Conservation (phyloP, 1,140 invertebrate genomes). For the Drosophila lacertosa region DNA sequence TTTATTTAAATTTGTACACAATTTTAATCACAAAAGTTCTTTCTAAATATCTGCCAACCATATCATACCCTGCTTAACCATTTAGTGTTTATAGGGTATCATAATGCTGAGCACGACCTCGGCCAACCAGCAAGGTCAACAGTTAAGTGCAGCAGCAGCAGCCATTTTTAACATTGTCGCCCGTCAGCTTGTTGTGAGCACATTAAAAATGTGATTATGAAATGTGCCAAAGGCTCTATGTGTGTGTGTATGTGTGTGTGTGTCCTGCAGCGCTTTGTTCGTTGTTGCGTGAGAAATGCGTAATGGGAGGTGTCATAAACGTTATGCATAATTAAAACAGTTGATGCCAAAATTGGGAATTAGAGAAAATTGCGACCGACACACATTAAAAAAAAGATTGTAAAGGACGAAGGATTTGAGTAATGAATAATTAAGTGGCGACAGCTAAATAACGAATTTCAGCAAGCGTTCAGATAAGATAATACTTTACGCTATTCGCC, state of each 20-base stretch:
- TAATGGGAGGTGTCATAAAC: slow-evolving; percentile 63
- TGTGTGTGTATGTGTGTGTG: slow-evolving; percentile 13
- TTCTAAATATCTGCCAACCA: slow-evolving; percentile 21
- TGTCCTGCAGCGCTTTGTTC: slow-evolving; percentile 22
- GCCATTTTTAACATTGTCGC: slow-evolving; percentile 29
- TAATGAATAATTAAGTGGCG: background rate
- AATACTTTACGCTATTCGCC: background rate
- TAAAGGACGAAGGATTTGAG: background rate
- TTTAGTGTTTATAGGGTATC: background rate
- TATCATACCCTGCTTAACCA: background rate
- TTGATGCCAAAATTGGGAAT: slow-evolving; percentile 60
- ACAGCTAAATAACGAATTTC: background rate
- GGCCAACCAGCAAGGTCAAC: slow-evolving; percentile 56
- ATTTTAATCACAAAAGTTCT: too few species aligned
- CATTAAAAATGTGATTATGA: slow-evolving; percentile 74
- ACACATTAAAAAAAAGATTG: slow-evolving; percentile 10
- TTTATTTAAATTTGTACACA: too few species aligned
- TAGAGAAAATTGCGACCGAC: slow-evolving; percentile 51
- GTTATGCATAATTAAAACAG: slow-evolving; percentile 72
- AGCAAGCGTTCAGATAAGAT: too few species aligned
- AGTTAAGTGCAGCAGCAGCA: slow-evolving; percentile 30
- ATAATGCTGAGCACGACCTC: slow-evolving; percentile 49
- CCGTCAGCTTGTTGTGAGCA: slow-evolving; percentile 51
- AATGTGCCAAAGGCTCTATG: slow-evolving; percentile 24
- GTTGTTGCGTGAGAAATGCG: slow-evolving; percentile 40